A percentile compares a stretch with the other conserved stretches of the same genome.
These are phyloP conservation scores for Myotis yumanensis DNA, from an alignment of 2,113 vertebrate species.

Conservation along the genomic window DNA sequence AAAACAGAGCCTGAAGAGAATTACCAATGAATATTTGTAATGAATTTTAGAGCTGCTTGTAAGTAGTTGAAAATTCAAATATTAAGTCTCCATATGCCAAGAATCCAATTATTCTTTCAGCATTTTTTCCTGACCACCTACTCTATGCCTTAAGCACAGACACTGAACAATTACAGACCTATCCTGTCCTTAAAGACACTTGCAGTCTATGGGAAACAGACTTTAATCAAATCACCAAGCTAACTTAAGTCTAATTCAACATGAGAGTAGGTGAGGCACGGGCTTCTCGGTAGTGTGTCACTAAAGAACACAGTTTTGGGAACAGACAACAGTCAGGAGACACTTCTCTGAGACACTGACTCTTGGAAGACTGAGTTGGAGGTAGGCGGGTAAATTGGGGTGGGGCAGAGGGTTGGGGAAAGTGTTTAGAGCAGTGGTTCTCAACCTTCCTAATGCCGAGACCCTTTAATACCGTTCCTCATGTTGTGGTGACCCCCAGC, in stretches of 20 bases:
- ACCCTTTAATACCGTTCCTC: no score
- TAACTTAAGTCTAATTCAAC: not conserved
- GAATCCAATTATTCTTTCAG: not conserved
- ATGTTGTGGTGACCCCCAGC: no score
- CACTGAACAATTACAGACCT: not conserved
- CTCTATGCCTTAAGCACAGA: not conserved
- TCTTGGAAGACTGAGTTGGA: not conserved
- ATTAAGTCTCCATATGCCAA: not conserved
- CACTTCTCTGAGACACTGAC: not conserved
- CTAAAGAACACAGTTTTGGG: not conserved
- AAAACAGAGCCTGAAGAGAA: not conserved
- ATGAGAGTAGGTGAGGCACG: not conserved
- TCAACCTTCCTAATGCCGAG: no score
- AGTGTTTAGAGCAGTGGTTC: not conserved
- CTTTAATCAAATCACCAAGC: not conserved
- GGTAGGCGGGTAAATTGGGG: accelerated
- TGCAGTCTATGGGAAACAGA: not conserved
- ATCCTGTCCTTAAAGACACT: not conserved
- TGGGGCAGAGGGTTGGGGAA: not conserved
- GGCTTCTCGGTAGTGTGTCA: accelerated
- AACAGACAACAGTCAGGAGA: not conserved
- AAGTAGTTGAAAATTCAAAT: not conserved
- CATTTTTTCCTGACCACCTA: not conserved
- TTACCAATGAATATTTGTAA: not conserved
- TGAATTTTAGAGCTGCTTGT: not conserved